These are phyloP conservation scores for human (Homo sapiens) DNA, from an alignment of 2,113 vertebrate genomes.

Conservation along the genomic window GRCh38 chr7:129317501-129318000, in stretches of 20 bases:
- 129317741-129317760: neutral
- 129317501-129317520: neutral
- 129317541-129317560: neutral
- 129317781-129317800: neutral
- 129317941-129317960: neutral
- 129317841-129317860: neutral
- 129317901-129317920: neutral
- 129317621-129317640: neutral
- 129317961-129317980: neutral
- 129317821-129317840: neutral
- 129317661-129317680: neutral
- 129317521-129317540: neutral
- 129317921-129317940: neutral
- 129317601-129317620: neutral
- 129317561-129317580: neutral
- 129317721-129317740: neutral
- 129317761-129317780: neutral
- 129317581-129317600: neutral
- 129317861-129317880: neutral
- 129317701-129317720: neutral
- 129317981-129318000: neutral
- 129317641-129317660: neutral
- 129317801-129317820: neutral
- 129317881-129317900: neutral
- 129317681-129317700: neutral